Evolutionary conservation across 2,888 invertebrate species (phyloP).

Genomic region (Pasiphila rectangulata): DNA sequence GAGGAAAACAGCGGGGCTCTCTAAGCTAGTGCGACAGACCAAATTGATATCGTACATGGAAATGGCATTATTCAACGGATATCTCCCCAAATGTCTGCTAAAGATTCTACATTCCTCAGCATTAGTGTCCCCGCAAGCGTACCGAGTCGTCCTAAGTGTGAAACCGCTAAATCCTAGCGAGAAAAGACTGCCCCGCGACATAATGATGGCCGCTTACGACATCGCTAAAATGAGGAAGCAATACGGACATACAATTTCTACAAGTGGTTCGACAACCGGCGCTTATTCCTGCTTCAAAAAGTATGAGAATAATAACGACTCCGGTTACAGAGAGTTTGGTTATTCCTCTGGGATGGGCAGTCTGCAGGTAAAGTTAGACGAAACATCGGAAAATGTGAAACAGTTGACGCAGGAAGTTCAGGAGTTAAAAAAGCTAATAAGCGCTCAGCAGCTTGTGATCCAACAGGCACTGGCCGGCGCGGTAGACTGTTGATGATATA

Average conservation of each 20-base stretch:
- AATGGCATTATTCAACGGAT: constrained; percentile 88
- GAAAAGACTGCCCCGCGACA: constrained; percentile 88
- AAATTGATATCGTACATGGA: constrained; percentile 94
- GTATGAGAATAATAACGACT: constrained; percentile 82
- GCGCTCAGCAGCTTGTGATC: constrained; percentile 74
- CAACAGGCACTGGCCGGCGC: constrained; percentile 72
- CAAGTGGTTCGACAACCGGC: constrained; percentile 83
- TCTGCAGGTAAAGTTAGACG: constrained; percentile 84
- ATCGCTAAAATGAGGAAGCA: constrained; percentile 88
- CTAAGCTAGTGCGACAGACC: constrained; percentile 91
- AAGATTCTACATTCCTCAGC: constrained; percentile 89
- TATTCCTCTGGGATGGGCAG: constrained; percentile 80
- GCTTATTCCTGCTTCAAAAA: constrained; percentile 84
- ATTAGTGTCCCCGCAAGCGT: constrained; percentile 89
- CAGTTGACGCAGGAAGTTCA: constrained; percentile 84
- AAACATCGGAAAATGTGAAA: constrained; percentile 84
- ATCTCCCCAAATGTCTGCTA: constrained; percentile 86
- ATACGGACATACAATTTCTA: constrained; percentile 85
- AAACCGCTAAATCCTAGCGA: constrained; percentile 92
- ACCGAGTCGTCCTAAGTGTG: constrained; percentile 89
- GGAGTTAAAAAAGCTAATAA: constrained; percentile 83
- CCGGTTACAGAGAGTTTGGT: constrained; percentile 75
- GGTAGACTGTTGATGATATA: constrained; percentile 75
- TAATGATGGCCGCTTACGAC: constrained; percentile 89
- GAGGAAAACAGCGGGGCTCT: constrained; percentile 91